Conservation (phyloP, 2,888 invertebrate species). For the Pachydiplax longipennis region DNA sequence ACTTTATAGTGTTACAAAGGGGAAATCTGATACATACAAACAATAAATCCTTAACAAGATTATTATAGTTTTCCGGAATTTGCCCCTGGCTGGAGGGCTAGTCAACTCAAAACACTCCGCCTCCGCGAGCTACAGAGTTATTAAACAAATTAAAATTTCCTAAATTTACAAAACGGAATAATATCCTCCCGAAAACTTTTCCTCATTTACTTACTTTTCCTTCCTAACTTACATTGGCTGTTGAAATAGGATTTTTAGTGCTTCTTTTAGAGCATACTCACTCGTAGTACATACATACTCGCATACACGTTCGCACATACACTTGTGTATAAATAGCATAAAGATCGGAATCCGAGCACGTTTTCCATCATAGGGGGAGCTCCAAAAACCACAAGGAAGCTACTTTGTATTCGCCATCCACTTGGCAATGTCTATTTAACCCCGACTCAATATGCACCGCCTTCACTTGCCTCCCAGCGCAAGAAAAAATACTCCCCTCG, state of each 20-base stretch:
- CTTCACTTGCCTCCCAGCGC: neutral
- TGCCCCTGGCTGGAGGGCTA: too few relatives aligned
- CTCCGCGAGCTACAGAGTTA: too few relatives aligned
- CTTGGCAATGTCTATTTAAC: neutral
- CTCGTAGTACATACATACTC: neutral
- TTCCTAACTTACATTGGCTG: neutral
- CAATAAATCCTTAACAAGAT: too few relatives aligned
- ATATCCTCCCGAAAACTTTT: too few relatives aligned
- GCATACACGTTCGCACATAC: neutral
- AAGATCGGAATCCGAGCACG: neutral
- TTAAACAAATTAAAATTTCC: too few relatives aligned
- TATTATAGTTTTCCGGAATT: too few relatives aligned
- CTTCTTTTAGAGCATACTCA: too few relatives aligned
- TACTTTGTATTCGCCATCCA: neutral
- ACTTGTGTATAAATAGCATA: neutral
- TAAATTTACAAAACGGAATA: too few relatives aligned
- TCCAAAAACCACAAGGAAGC: neutral
- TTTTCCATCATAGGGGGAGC: neutral
- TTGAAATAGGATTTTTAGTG: too few relatives aligned
- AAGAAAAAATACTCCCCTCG: neutral
- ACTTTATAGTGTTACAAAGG: too few relatives aligned
- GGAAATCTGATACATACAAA: too few relatives aligned
- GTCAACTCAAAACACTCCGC: too few relatives aligned
- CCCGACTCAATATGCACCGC: neutral
- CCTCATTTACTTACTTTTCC: neutral